A percentile compares a stretch with the other conserved stretches of the same genome.
These are phyloP conservation scores for Pyrochroa serraticornis DNA, from an alignment of 2,888 invertebrate genomes.

Conservation along the genomic window DNA sequence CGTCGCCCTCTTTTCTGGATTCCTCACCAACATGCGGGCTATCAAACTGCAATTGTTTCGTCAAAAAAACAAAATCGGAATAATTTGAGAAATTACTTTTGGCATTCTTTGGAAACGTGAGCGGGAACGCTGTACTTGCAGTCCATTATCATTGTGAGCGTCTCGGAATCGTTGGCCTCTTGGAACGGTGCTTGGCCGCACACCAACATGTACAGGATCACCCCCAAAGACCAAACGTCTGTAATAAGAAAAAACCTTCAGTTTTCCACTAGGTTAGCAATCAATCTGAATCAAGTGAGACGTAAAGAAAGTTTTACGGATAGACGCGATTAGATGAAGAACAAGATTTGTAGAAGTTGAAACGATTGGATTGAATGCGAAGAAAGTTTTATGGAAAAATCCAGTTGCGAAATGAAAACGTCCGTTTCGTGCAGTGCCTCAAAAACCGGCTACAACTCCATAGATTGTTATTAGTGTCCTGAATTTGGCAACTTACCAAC, in stretches of 20 bases:
- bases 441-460: neutral
- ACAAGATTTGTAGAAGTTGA: neutral
- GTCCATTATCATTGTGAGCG: conserved; percentile 99
- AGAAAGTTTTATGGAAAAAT: too few species aligned
- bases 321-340: neutral
- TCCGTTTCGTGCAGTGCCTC: neutral
- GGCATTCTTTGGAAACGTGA: conserved; percentile 86
- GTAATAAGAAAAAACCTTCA: conserved; percentile 14
- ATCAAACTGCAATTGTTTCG: conserved; percentile 71
- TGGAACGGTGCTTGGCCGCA: conserved; percentile 98
- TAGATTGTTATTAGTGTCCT: neutral
- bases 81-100: conserved; percentile 62
- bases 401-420: too few species aligned
- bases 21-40: conserved; percentile 89
- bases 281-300: too few species aligned
- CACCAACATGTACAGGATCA: conserved; percentile 97
- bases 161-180: conserved; percentile 99
- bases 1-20: conserved; percentile 89
- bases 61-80: neutral
- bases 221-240: conserved; percentile 99
- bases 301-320: too few species aligned
- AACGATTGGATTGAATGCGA: too few species aligned
- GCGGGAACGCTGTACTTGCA: conserved; percentile 94
- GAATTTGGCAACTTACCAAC: conserved; percentile 71
- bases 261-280: neutral